Conservation (phyloP, 2,113 vertebrate genomes). For the Gallinago media region DNA sequence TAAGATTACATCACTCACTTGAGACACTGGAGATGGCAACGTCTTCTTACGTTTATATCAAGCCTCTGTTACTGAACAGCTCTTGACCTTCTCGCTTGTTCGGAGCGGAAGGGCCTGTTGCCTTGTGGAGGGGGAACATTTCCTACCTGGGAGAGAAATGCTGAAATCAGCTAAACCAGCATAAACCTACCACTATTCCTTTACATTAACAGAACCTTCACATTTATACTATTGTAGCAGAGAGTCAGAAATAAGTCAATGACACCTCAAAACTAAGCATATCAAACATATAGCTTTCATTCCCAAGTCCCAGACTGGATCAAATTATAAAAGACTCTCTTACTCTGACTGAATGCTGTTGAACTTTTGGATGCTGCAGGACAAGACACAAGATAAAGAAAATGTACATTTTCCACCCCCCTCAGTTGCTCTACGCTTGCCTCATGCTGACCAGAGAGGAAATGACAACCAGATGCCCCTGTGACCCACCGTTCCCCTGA, state of each 20-base stretch:
- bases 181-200: neutral
- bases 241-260: neutral
- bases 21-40: neutral
- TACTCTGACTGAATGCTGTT: neutral
- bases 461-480: conserved; percentile 85
- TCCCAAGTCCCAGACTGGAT: neutral
- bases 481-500: conserved; percentile 63
- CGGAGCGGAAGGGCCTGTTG: neutral
- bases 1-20: neutral
- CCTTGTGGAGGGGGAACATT: neutral
- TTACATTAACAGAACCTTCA: neutral
- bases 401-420: neutral
- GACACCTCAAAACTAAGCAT: neutral
- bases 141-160: neutral
- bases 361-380: neutral
- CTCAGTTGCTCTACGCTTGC: neutral
- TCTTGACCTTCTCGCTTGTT: neutral
- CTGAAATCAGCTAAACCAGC: neutral
- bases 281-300: neutral
- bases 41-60: neutral
- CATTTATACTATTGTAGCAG: neutral
- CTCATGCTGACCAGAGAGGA: conserved; percentile 78
- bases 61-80: neutral
- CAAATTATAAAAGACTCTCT: neutral
- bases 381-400: conserved; percentile 44